Evolutionary conservation across 2,797 vertebrate species (phyloP).

Genomic region (Serranus cabrilla): DNA sequence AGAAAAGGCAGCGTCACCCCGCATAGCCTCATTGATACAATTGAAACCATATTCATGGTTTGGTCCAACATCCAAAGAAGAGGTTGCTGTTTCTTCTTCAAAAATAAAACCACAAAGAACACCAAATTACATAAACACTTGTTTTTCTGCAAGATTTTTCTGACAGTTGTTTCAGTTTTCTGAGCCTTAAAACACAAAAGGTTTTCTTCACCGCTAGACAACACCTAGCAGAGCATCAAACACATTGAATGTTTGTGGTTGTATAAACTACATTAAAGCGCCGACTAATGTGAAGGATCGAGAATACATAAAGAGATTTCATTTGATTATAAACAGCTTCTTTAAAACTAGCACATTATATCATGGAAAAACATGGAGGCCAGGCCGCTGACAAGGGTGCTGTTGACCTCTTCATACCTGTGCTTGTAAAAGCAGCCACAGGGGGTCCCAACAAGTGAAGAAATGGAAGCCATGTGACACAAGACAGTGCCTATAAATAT

Average conservation of each 20-base stretch:
- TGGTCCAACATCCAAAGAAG: background rate
- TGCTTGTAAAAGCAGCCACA: constrained; percentile 87
- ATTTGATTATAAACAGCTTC: background rate
- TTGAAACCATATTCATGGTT: background rate
- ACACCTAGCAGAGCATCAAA: background rate
- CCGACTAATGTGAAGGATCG: background rate
- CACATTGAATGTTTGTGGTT: background rate
- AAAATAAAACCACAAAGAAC: background rate
- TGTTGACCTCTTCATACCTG: constrained; percentile 84
- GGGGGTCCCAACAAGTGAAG: constrained; percentile 86
- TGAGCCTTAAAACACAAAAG: background rate
- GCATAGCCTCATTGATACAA: background rate
- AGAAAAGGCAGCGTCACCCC: background rate
- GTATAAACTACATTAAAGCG: background rate
- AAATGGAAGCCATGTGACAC: constrained; percentile 90
- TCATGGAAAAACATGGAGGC: constrained; percentile 16
- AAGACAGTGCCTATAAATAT: constrained; percentile 90
- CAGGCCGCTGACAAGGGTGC: constrained; percentile 69
- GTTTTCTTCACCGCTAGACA: background rate
- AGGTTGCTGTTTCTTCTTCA: background rate
- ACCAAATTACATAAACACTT: background rate
- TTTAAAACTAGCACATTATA: constrained; percentile 9
- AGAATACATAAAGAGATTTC: background rate
- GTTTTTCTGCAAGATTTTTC: background rate
- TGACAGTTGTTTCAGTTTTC: background rate